Evolutionary conservation across 2,113 vertebrate species (phyloP).

Genomic region (Loxodonta africana): DNA sequence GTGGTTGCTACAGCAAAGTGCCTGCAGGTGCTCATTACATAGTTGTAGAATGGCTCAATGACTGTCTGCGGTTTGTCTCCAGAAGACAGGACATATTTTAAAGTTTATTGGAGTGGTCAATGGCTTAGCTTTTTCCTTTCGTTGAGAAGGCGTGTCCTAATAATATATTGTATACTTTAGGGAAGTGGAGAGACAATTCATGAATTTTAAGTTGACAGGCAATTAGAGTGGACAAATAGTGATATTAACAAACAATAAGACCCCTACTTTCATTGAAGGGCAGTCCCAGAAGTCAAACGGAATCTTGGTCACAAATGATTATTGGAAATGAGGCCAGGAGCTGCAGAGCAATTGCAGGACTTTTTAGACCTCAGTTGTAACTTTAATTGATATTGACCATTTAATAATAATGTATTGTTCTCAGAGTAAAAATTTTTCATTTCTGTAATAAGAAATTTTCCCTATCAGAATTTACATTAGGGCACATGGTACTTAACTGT

Average conservation of each 20-base stretch:
- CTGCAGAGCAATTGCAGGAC: background rate
- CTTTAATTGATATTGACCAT: background rate
- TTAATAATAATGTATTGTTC: too few relatives aligned
- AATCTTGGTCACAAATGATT: background rate
- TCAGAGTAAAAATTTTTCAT: background rate
- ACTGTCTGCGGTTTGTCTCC: background rate
- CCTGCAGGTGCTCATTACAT: background rate
- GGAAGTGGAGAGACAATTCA: background rate
- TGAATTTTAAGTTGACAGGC: background rate
- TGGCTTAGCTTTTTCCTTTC: background rate
- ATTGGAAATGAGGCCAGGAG: background rate
- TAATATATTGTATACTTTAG: background rate
- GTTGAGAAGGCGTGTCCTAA: background rate
- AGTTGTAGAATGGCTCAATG: background rate
- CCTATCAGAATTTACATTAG: background rate
- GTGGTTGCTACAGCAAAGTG: background rate
- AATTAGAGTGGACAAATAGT: background rate
- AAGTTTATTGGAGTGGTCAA: background rate
- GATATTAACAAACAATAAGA: background rate
- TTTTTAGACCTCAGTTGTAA: background rate
- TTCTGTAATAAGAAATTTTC: background rate
- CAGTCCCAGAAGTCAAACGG: background rate
- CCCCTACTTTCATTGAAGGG: background rate
- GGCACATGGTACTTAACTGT: too few relatives aligned
- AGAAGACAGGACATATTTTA: background rate